phyloP scores from a whole-genome alignment of 2,888 invertebrate genomes.

The Pheosia gnoma region DNA sequence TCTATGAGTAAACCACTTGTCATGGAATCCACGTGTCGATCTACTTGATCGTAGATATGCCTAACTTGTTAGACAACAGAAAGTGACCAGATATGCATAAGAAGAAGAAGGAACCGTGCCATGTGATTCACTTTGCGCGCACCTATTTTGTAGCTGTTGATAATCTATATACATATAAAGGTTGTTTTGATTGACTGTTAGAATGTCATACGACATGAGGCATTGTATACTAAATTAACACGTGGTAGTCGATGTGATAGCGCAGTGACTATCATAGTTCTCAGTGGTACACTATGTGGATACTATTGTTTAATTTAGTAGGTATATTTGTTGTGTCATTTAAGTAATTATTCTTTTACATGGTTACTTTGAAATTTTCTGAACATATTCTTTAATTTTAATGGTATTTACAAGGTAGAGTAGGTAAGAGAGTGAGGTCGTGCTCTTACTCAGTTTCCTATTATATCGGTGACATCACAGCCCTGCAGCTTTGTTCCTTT shows the following conservation, averaged over 20 bases:
- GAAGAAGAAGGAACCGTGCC: slow-evolving; percentile 30
- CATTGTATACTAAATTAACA: slow-evolving; percentile 3
- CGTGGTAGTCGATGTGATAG: slow-evolving; percentile 1
- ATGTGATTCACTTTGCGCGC: slow-evolving; percentile 30
- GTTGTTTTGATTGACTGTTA: slow-evolving; percentile 22
- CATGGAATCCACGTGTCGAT: slow-evolving; percentile 34
- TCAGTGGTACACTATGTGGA: neutral
- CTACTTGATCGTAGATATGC: slow-evolving; percentile 34
- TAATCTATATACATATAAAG: slow-evolving; percentile 8
- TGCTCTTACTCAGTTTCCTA: too few species aligned
- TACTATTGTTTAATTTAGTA: too few species aligned
- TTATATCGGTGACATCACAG: too few species aligned
- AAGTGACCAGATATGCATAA: slow-evolving; percentile 37
- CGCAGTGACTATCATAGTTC: neutral
- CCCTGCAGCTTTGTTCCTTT: too few species aligned
- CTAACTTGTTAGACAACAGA: slow-evolving; percentile 27
- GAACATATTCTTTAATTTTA: too few species aligned
- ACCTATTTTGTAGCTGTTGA: slow-evolving; percentile 5
- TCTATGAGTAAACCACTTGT: neutral
- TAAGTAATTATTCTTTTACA: too few species aligned
- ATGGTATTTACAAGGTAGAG: too few species aligned
- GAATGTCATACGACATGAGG: neutral
- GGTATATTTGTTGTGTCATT: too few species aligned
- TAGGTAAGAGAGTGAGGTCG: too few species aligned
- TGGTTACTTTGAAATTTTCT: too few species aligned